Evolutionary conservation across 2,797 vertebrate species (phyloP).

Genomic region (Platalea minor): DNA sequence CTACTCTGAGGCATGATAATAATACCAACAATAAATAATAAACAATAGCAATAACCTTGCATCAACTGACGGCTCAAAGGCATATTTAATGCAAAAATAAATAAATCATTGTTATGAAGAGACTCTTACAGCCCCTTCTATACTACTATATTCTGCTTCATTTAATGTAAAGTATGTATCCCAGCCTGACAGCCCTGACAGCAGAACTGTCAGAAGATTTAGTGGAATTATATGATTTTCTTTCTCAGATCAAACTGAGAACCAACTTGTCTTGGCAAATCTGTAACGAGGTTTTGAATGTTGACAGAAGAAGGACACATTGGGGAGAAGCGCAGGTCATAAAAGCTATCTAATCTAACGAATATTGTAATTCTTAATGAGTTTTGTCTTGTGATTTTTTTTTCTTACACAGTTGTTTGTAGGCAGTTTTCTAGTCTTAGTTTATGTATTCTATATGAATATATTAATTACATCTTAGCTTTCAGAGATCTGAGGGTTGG

Average conservation of each 20-base stretch:
- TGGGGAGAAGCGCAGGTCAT: neutral
- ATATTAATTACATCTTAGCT: neutral
- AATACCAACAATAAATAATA: neutral
- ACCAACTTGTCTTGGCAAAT: conserved; percentile 26
- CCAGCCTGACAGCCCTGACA: conserved; percentile 28
- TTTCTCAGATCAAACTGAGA: conserved; percentile 32
- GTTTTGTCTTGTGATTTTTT: neutral
- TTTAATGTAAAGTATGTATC: neutral
- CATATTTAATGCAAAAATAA: conserved; percentile 21
- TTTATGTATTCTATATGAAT: neutral
- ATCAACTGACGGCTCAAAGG: conserved; percentile 1
- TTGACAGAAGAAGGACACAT: neutral
- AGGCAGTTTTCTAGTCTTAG: neutral
- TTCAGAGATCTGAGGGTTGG: conserved; percentile 35
- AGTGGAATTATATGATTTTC: conserved; percentile 2
- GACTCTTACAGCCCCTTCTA: neutral
- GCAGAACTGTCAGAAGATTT: conserved; percentile 41
- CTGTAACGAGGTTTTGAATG: conserved; percentile 7
- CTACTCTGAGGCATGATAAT: neutral
- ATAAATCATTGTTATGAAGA: conserved; percentile 5
- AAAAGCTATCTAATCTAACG: neutral
- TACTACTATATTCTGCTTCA: neutral
- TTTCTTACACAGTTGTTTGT: neutral
- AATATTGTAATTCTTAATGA: neutral
- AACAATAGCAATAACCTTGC: neutral